Evolutionary conservation across 2,113 vertebrate species (phyloP).

Genomic region (Myotis brandtii): DNA sequence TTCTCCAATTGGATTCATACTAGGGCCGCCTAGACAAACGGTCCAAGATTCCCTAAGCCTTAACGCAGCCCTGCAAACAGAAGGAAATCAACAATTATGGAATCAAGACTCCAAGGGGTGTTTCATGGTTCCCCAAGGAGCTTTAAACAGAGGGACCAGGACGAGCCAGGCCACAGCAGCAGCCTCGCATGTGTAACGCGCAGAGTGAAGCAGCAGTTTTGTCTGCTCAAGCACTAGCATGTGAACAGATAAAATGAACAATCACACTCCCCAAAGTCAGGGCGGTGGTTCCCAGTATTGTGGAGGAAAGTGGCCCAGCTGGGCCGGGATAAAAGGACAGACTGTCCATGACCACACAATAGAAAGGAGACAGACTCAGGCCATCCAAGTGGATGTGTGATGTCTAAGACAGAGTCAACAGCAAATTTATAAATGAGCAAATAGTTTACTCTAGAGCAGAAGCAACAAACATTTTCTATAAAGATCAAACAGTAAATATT

Average conservation of each 20-base stretch:
- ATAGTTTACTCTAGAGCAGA: not conserved
- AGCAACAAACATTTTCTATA: not conserved
- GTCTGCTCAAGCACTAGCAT: not conserved
- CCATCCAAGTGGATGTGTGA: not conserved
- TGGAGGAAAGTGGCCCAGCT: not conserved
- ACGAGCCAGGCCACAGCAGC: not conserved
- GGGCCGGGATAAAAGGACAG: constrained; percentile 1
- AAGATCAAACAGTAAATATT: constrained; percentile 38
- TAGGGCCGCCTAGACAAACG: too few species aligned
- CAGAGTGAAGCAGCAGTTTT: not conserved
- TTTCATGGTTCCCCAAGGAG: not conserved
- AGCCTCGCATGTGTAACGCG: accelerated
- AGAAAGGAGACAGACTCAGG: not conserved
- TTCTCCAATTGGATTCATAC: too few species aligned
- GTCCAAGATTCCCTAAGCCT: not conserved
- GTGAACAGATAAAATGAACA: not conserved
- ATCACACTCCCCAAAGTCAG: not conserved
- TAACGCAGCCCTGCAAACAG: not conserved
- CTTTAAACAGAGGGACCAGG: not conserved
- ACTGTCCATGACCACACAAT: not conserved
- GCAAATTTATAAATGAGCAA: not conserved
- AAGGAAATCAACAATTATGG: not conserved
- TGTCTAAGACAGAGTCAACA: not conserved
- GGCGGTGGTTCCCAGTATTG: not conserved
- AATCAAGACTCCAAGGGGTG: not conserved